Evolutionary conservation across 2,113 vertebrate genomes (phyloP), one percentile per base, ranked within the genome.

Genomic region (Cyprinodon variegatus): DNA sequence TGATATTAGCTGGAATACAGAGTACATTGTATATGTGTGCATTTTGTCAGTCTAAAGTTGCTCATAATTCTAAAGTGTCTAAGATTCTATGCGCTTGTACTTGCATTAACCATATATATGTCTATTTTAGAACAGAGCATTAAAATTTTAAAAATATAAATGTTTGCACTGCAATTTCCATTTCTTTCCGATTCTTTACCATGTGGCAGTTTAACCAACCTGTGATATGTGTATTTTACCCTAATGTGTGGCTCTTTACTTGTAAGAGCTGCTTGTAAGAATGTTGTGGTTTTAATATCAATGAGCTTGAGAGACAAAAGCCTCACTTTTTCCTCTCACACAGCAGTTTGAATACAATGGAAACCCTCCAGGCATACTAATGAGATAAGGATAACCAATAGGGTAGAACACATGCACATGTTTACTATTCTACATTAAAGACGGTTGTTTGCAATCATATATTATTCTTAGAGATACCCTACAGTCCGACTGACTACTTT

Each of bases 1-100:
- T 82, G 65, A 77, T 72, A 80, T 63, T 3, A 5, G 63, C 72
- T 68, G 65, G 37, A 82, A 90, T 77, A 82, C 88, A 86, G 72
- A 81, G 45, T 71, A 36, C 77, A 72, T 45, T 17, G 43, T 61
- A 11, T 63, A 60, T 61, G 59, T 77, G 67, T 76, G 71, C 68
- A 67, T 70, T 20, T 60, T 71, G 9, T 61, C 13, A 40, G n/a
- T 22, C 65, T 61, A 72, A 63, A 62, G 72, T n/a, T 57, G 12
- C n/a, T 29, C 61, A 64, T 39, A 1, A 65, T 67, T 70, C 37
- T 65, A 38, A 29, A n/a, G 61, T 74, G 45, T 50, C 36, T 67
- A 43, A 37, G n/a, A 50, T 11, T 57, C 40, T 61, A 59, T 64
- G 36, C 43, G 20, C 53, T 8, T 46, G 45, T 64, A 43, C 13